A percentile compares a stretch with the other conserved stretches of the same genome.
Conservation (phyloP, 2,797 vertebrate genomes). For the Eurystomus glaucurus region DNA sequence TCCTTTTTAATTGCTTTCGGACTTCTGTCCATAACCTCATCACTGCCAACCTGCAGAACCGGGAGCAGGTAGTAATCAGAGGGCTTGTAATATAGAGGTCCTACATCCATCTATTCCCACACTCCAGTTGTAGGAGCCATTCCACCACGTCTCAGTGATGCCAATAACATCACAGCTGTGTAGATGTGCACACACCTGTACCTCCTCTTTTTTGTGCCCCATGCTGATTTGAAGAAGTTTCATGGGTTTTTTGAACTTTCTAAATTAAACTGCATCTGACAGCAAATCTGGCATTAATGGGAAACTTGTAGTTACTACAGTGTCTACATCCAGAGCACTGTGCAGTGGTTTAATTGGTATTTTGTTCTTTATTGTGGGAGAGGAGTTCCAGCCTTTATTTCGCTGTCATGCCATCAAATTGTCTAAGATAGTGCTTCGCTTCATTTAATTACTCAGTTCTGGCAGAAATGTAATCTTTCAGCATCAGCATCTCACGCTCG, state of each 20-base stretch:
- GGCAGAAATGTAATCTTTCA: background rate
- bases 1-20: too few relatives aligned
- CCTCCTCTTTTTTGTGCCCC: too few relatives aligned
- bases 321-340: background rate
- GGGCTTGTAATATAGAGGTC: too few relatives aligned
- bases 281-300: background rate
- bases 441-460: background rate
- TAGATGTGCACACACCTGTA: too few relatives aligned
- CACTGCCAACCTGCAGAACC: too few relatives aligned
- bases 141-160: too few relatives aligned
- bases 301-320: background rate
- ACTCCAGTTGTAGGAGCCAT: too few relatives aligned
- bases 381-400: background rate
- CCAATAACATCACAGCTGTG: too few relatives aligned
- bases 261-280: background rate
- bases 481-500: background rate
- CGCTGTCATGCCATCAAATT: background rate
- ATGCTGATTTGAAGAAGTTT: background rate
- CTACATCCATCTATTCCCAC: too few relatives aligned
- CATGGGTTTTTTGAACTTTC: background rate
- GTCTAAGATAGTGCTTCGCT: accelerated
- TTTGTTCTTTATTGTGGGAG: background rate
- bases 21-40: too few relatives aligned
- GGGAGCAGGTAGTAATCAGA: too few relatives aligned
- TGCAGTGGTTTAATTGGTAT: background rate